These are phyloP conservation scores for Crocuta crocuta DNA, from an alignment of 2,113 vertebrate genomes.

Conservation along the genomic window DNA sequence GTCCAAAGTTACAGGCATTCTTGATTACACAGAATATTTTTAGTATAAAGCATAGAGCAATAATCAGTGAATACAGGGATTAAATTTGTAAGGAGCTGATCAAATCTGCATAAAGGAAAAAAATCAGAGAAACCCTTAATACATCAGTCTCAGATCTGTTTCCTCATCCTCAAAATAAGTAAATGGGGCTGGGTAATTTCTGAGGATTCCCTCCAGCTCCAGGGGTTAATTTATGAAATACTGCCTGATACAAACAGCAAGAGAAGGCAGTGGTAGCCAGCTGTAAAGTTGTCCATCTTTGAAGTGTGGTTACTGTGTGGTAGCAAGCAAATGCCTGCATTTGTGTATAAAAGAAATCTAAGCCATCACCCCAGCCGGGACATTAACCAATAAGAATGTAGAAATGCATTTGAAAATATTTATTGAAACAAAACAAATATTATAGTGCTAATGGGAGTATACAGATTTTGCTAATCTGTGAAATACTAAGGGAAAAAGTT, in stretches of 20 bases:
- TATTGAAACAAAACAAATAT: constrained; percentile 50
- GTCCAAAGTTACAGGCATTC: constrained; percentile 15
- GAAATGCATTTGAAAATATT: constrained; percentile 47
- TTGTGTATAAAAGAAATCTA: neutral
- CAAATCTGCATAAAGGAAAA: constrained; percentile 14
- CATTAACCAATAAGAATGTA: constrained; percentile 18
- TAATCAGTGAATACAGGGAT: neutral
- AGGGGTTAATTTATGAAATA: constrained; percentile 19
- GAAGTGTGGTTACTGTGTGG: neutral
- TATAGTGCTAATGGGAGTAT: constrained; percentile 33
- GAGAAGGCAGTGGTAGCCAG: constrained; percentile 6
- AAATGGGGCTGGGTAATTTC: neutral
- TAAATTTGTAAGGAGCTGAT: constrained; percentile 34
- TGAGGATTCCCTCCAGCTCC: neutral
- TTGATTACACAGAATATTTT: constrained; percentile 30
- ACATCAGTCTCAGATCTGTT: neutral
- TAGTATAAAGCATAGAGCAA: neutral
- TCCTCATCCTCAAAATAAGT: constrained; percentile 21
- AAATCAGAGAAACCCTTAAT: neutral
- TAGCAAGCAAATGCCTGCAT: neutral
- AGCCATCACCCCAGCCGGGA: neutral
- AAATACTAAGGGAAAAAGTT: constrained; percentile 28
- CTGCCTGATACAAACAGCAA: neutral
- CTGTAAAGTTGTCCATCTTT: neutral
- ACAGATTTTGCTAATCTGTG: constrained; percentile 8